These are phyloP conservation scores for Nasonovia ribisnigri DNA, from an alignment of 2,888 invertebrate genomes.

Conservation along the genomic window DNA sequence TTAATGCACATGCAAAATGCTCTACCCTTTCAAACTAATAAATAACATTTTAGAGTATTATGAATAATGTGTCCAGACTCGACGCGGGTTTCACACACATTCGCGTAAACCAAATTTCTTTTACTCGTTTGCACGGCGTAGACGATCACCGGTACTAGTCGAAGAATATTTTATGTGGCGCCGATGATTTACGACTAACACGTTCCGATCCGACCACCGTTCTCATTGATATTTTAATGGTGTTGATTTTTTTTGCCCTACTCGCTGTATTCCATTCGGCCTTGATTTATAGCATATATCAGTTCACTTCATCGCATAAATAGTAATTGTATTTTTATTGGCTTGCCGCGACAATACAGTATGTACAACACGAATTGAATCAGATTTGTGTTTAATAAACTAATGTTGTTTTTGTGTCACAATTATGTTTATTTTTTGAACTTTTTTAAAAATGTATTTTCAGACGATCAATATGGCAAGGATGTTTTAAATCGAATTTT, in stretches of 20 bases:
- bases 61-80: slow-evolving; percentile 51
- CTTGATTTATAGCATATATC: not conserved
- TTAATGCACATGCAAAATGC: slow-evolving; percentile 39
- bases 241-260: slow-evolving; percentile 31
- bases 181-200: slow-evolving; percentile 45
- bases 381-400: not conserved
- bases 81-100: not conserved
- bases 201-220: not conserved
- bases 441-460: not conserved
- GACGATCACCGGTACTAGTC: not conserved
- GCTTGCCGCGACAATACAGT: not conserved
- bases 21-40: slow-evolving; percentile 41
- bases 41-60: slow-evolving; percentile 45
- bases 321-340: slow-evolving; percentile 30
- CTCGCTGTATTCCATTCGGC: not conserved
- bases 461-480: not conserved
- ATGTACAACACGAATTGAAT: not conserved
- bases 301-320: slow-evolving; percentile 14
- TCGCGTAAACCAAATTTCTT: slow-evolving; percentile 17
- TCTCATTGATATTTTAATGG: slow-evolving; percentile 33
- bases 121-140: not conserved
- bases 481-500: not conserved
- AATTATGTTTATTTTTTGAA: not conserved
- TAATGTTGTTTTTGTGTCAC: not conserved
- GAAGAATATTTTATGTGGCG: slow-evolving; percentile 32